Percentiles rank a stretch among this genome's conserved stretches.
Conservation (phyloP, 1,140 invertebrate genomes). For the Eupeodes corollae region DNA sequence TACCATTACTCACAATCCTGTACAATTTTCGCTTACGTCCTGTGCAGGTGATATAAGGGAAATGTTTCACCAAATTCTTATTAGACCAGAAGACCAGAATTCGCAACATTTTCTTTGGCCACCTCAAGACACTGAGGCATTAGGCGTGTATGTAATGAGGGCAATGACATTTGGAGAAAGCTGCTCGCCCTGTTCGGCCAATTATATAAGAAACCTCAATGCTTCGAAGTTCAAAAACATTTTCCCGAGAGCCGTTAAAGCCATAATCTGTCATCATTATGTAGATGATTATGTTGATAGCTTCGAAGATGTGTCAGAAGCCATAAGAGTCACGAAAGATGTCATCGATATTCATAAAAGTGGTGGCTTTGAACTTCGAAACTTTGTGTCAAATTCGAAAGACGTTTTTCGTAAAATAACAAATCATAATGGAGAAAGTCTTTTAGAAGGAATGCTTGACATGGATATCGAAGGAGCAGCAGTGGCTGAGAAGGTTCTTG, state of each 20-base stretch:
- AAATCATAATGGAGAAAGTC: background rate
- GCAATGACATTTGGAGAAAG: constrained; percentile 5
- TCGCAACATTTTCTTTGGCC: constrained; percentile 7
- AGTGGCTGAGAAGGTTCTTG: constrained; percentile 4
- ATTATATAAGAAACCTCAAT: constrained; percentile 13
- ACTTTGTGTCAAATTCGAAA: constrained; percentile 5
- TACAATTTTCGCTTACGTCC: constrained; percentile 2
- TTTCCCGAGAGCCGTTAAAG: constrained; percentile 16
- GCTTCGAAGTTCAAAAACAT: constrained; percentile 10
- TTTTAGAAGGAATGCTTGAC: too few species aligned
- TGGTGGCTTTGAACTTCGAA: constrained; percentile 14
- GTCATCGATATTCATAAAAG: constrained; percentile 18
- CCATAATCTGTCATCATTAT: constrained; percentile 21
- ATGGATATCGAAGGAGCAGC: background rate
- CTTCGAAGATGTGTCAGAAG: constrained; percentile 12
- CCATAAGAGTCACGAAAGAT: constrained; percentile 13
- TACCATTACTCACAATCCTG: constrained; percentile 1
- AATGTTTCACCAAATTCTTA: constrained; percentile 6
- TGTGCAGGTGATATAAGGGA: constrained; percentile 2
- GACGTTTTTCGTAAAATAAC: background rate
- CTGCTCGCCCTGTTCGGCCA: constrained; percentile 4
- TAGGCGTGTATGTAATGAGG: background rate
- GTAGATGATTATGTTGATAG: constrained; percentile 35
- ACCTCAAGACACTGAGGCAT: background rate
- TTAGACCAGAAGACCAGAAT: constrained; percentile 2